phyloP scores from a whole-genome alignment of 2,888 invertebrate genomes.

The Cheilosia soror region DNA sequence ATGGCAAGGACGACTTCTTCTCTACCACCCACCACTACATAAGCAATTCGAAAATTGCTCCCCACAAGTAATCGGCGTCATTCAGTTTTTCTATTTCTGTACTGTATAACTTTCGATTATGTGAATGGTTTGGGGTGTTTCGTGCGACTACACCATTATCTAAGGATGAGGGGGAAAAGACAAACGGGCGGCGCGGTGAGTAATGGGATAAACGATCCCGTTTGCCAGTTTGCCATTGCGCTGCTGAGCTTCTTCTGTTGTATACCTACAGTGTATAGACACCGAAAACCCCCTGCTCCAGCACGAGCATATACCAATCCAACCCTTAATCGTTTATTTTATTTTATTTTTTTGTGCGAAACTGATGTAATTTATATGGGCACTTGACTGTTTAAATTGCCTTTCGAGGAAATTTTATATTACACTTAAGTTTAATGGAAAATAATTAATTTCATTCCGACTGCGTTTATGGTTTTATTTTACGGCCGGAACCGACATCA shows the following conservation, averaged over 20 bases:
- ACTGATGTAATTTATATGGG: constrained; percentile 84
- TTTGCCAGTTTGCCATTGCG: constrained; percentile 74
- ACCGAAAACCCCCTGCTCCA: constrained; percentile 17
- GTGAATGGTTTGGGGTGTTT: constrained; percentile 50
- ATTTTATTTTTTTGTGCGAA: constrained; percentile 76
- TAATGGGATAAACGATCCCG: constrained; percentile 75
- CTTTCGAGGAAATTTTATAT: constrained; percentile 83
- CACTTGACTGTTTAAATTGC: constrained; percentile 84
- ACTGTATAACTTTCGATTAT: constrained; percentile 74
- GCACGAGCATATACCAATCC: constrained; percentile 35
- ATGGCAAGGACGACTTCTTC: constrained; percentile 59
- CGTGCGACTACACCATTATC: background rate
- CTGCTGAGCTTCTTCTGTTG: constrained; percentile 68
- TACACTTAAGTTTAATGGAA: constrained; percentile 84
- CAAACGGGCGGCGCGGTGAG: constrained; percentile 55
- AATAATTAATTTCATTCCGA: constrained; percentile 84
- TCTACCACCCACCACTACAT: constrained; percentile 67
- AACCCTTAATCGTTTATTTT: constrained; percentile 75
- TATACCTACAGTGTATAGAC: background rate
- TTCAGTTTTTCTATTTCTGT: constrained; percentile 70
- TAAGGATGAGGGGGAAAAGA: constrained; percentile 11
- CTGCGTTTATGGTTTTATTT: constrained; percentile 78
- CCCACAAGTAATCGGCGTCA: constrained; percentile 69
- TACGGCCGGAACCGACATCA: constrained; percentile 73
- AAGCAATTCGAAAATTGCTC: constrained; percentile 71